Base-by-base conservation (phyloP, 1,140 invertebrate species). In the Whitmania pigra region DNA sequence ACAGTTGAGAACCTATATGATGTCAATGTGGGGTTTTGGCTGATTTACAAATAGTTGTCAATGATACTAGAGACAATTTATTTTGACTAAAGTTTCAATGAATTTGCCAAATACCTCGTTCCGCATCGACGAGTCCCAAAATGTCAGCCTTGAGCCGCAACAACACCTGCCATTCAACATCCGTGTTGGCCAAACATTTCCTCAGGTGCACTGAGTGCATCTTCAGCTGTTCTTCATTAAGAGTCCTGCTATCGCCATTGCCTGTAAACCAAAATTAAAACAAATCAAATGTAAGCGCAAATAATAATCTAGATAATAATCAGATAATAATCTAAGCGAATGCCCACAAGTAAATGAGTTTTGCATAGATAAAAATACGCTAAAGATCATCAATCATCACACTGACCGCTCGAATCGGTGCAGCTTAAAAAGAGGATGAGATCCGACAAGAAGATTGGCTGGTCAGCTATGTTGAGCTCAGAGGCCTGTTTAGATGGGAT, bases 121-220 rank as follows among this genome's bases (percentile, higher is more conserved):
- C 22, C 3, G 22, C 29, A n/a, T 63, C 57, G 22, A 63, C 57
- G 57, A 63, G 22, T 7, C 22, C 29, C 22, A 63, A 63, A n/a
- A 63, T 63, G 22, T 63, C 57, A 13, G 22, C 18, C 29, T 63
- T 63, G 22, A 63, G 57, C 11, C 18, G 22, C 22, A 63, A 13
- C 57, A 63, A n/a, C 22, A 63, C 57, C 20, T 25, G 29, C 57
- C 57, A 63, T 63, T 63, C 57, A 22, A 63, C 5, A n/a, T 63
- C 57, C 57, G 15, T 13, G 57, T 63, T 63, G 57, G 5, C 57
- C 22, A 63, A 63, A 20, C 57, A 63, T 22, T 22, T 25, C 11
- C 18, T 63, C 11, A 63, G 57, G 29, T 63, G 57, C 1, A 22
- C 29, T 6, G 57, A 63, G 15, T 63, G 57, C 57, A 15, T 63